A percentile compares a stretch with the other conserved stretches of the same genome.
Conservation (phyloP, 2,888 invertebrate genomes). For the Lepidonotus clava region DNA sequence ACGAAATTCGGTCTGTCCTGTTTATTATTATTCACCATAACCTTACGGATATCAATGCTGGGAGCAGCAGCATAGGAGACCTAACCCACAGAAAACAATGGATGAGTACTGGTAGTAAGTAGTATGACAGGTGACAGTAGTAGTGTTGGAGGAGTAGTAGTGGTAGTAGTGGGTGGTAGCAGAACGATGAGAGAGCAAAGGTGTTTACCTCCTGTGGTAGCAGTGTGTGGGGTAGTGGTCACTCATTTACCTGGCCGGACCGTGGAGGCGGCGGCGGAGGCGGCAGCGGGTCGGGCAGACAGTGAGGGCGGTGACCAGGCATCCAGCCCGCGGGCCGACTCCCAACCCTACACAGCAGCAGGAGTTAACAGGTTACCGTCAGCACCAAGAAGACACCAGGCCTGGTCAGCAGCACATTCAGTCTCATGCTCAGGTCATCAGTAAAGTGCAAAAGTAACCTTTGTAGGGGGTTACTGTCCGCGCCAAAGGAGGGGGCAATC, state of each 20-base stretch:
- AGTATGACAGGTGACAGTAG: neutral
- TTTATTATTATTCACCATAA: conserved; percentile 27
- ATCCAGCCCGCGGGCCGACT: neutral
- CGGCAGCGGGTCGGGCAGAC: neutral
- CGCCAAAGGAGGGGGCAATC: too few relatives aligned
- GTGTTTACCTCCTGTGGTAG: conserved; percentile 36
- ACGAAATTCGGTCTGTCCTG: conserved; percentile 35
- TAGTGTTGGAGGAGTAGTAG: neutral
- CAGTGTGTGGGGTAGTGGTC: neutral
- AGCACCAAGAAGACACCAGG: neutral
- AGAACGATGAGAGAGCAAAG: neutral
- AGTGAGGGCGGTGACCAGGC: neutral
- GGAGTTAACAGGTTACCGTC: conserved; percentile 30
- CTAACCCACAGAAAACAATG: neutral
- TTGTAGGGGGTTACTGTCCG: too few relatives aligned
- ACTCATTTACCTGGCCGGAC: neutral
- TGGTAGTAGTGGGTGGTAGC: neutral
- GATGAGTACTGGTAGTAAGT: neutral
- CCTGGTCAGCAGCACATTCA: too few relatives aligned
- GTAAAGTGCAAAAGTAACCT: too few relatives aligned
- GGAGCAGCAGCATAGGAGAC: conserved; percentile 37
- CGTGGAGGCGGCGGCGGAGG: neutral
- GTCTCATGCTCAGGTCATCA: neutral
- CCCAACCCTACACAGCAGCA: conserved; percentile 33
- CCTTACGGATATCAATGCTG: neutral